Base-by-base conservation (phyloP, 2,113 vertebrate species). In the Paradisaea rubra region DNA sequence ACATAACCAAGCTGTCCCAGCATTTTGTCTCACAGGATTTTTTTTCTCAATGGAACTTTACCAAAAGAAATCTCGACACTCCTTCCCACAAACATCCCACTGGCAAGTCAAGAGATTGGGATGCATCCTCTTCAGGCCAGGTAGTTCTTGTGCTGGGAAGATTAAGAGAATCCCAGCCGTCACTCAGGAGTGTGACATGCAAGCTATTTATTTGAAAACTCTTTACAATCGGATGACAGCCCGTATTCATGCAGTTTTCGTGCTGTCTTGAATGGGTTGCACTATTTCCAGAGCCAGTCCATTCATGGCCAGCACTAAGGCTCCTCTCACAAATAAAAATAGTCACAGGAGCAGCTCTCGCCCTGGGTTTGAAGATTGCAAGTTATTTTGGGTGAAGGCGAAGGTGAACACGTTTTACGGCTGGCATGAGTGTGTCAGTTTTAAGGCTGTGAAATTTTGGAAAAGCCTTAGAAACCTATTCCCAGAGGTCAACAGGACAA, bases 361-460 rank as follows among this genome's bases (percentile, higher is more conserved):
- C 80, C 61, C 76, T 41, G 63, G 81, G 31, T 92, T 95, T 94
- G 66, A 50, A 81, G 87, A 60, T 63, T 42, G 44, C 9, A 7
- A 24, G 76, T 94, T 95, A 91, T 89, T 95, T 49, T 95, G 81
- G 78, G 81, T 88, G 93, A 93, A 94, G 63, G 70, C 3, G 9
- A 94, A 96, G 86, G 88, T 92, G 77, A 81, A 21, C 13, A 0
- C 70, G 76, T 93, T 94, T 95, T 70, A 87, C 0, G 3, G 63
- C 72, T 82, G 82, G 89, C 63, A 35, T 33, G 23, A 86, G 73
- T 5, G 3, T 84, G 86, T 95, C 2, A 0, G 47, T 81, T 96
- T 93, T 86, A 77, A 94, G 82, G 66, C 88, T 92, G 91, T 41
- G 68, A 95, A 87, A 78, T 93, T 95, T 74, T 91, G 79, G 89